These are phyloP conservation scores for Pseudochirops corinnae DNA, from an alignment of 2,797 vertebrate species.

Conservation along the genomic window DNA sequence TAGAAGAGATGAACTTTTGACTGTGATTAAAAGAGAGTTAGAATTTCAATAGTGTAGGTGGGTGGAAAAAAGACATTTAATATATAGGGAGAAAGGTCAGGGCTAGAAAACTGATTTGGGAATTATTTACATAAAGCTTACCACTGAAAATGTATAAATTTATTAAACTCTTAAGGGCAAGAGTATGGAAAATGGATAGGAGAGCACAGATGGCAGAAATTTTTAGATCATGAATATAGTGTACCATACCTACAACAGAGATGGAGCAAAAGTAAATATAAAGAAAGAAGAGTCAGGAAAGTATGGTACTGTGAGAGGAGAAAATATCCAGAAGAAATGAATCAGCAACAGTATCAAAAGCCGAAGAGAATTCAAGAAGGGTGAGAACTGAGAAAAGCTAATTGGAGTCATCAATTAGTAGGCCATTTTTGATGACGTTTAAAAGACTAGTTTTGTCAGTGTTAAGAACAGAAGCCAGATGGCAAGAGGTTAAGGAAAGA, in stretches of 20 bases:
- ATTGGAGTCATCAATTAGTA: not conserved
- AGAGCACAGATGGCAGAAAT: not conserved
- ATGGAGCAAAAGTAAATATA: not conserved
- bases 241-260: not conserved
- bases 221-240: not conserved
- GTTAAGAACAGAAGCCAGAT: not conserved
- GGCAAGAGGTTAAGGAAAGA: not conserved
- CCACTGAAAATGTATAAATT: not conserved
- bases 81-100: not conserved
- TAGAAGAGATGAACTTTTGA: not conserved
- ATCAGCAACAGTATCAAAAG: not conserved
- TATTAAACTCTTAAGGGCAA: not conserved
- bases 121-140: not conserved
- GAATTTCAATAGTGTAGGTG: not conserved
- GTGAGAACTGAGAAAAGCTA: not conserved
- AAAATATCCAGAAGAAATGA: not conserved
- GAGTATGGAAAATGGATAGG: not conserved
- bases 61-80: not conserved
- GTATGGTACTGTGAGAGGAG: not conserved
- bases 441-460: not conserved
- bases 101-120: not conserved
- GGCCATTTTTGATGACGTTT: not conserved
- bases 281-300: not conserved
- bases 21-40: not conserved
- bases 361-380: not conserved